Conservation (phyloP, 2,797 vertebrate genomes). For the Sphenodon punctatus region DNA sequence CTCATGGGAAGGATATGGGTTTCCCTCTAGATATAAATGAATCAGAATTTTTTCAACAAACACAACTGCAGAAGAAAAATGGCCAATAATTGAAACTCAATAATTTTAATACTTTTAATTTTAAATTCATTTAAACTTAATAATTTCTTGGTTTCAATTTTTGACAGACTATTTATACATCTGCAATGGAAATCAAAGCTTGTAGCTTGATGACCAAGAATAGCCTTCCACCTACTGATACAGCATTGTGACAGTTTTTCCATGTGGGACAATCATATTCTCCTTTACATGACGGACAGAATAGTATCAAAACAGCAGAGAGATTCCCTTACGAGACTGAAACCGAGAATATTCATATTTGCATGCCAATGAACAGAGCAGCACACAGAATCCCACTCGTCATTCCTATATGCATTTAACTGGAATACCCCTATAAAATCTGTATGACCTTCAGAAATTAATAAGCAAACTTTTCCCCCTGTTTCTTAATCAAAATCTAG, state of each 20-base stretch:
- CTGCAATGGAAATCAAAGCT: conserved; percentile 14
- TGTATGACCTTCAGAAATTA: neutral
- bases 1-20: neutral
- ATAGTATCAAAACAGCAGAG: conserved; percentile 13
- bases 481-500: conserved; percentile 48
- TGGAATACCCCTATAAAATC: neutral
- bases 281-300: conserved; percentile 6
- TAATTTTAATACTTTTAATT: neutral
- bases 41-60: neutral
- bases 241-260: neutral
- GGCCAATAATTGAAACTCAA: neutral
- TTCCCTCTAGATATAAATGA: neutral
- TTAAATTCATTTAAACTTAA: conserved; percentile 10
- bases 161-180: conserved; percentile 1
- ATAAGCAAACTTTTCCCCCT: neutral
- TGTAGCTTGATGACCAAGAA: conserved; percentile 23
- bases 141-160: conserved; percentile 3
- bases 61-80: conserved; percentile 2
- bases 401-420: neutral
- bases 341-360: neutral
- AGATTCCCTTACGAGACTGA: neutral
- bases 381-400: neutral
- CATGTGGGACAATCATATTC: neutral
- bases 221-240: neutral
- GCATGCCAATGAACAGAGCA: neutral